A percentile compares a stretch with the other conserved stretches of the same genome.
phyloP scores from a whole-genome alignment of 2,113 vertebrate genomes.

The Greenwoodochromis staneri region DNA sequence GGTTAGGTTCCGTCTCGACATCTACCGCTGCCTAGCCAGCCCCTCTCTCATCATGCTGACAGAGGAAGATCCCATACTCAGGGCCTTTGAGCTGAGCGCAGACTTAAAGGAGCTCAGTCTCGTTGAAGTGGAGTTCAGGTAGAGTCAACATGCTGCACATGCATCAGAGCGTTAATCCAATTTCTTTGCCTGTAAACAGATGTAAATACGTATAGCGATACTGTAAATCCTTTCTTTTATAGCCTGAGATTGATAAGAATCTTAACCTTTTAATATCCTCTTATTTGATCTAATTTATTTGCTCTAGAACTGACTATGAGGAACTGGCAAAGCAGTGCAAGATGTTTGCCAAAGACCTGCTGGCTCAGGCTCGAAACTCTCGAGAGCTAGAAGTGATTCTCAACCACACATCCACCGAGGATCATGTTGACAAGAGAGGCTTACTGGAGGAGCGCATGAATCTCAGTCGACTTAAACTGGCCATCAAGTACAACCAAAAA shows the following conservation, averaged over 20 bases:
- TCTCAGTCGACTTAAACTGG: conserved; percentile 94
- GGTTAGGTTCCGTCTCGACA: conserved; percentile 93
- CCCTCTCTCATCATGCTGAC: conserved; percentile 98
- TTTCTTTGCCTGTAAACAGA: background rate
- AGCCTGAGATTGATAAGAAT: background rate
- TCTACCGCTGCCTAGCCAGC: conserved; percentile 95
- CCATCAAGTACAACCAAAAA: conserved; percentile 99
- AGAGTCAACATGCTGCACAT: background rate
- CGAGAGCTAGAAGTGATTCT: conserved; percentile 96
- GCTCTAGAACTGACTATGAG: conserved; percentile 92
- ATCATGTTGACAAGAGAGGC: conserved; percentile 88
- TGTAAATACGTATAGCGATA: background rate
- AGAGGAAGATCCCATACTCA: conserved; percentile 94
- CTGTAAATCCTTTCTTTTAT: background rate
- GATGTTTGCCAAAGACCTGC: conserved; percentile 98
- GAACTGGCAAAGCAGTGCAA: conserved; percentile 96
- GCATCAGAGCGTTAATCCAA: background rate
- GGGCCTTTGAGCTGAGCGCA: conserved; percentile 95
- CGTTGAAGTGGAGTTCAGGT: conserved; percentile 99
- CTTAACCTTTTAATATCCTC: background rate
- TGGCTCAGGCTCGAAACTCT: conserved; percentile 97
- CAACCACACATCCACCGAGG: conserved; percentile 92
- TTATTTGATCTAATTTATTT: background rate
- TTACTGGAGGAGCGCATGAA: conserved; percentile 97
- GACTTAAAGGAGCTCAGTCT: conserved; percentile 96